These are phyloP conservation scores for Anoplophora glabripennis DNA, from an alignment of 1,140 invertebrate genomes.

Conservation along the genomic window DNA sequence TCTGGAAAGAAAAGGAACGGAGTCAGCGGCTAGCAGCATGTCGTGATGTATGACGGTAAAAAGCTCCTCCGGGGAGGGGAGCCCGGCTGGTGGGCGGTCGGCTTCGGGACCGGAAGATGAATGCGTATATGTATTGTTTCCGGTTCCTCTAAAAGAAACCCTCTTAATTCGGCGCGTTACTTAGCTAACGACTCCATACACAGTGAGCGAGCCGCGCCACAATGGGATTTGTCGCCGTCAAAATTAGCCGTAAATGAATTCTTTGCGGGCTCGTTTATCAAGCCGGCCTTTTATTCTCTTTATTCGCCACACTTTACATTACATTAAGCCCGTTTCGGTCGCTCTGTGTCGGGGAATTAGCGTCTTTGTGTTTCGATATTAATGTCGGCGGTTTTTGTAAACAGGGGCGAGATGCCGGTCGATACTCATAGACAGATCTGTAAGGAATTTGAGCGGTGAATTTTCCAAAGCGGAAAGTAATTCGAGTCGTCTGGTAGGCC, in stretches of 20 bases:
- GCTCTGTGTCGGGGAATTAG: conserved; percentile 10
- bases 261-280: conserved; percentile 45
- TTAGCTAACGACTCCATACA: conserved; percentile 46
- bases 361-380: not conserved
- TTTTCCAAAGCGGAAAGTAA: no score
- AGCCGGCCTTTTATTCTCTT: conserved; percentile 36
- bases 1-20: not conserved
- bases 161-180: conserved; percentile 48
- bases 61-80: conserved; percentile 20
- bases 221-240: conserved; percentile 44
- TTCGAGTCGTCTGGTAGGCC: no score
- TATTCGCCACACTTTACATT: conserved; percentile 26
- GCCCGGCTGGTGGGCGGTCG: conserved; percentile 15
- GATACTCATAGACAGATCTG: no score
- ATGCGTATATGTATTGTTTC: conserved; percentile 51
- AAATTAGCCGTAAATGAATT: conserved; percentile 47
- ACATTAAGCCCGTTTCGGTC: conserved; percentile 22
- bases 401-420: no score
- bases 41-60: conserved; percentile 36
- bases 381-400: not conserved
- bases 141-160: conserved; percentile 46
- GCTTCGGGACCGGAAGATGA: conserved; percentile 42
- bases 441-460: no score
- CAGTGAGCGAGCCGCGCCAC: conserved; percentile 34
- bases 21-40: conserved; percentile 2